phyloP scores from a whole-genome alignment of 2,888 invertebrate genomes.

The Oeneis ivallda region DNA sequence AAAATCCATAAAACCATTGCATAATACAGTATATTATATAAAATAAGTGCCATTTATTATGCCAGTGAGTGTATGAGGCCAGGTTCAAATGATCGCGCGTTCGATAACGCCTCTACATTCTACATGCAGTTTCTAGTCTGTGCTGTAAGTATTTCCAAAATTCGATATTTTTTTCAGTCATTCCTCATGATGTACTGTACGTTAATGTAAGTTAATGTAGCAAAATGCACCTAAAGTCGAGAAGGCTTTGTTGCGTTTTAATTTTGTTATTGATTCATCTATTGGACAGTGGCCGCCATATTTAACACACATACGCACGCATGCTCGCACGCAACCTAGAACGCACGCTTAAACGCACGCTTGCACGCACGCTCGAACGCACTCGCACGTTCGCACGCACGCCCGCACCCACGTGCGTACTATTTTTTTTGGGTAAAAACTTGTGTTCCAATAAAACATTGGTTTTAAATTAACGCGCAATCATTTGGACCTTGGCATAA shows the following conservation, averaged over 20 bases:
- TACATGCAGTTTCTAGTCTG: neutral
- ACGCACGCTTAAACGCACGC: too few species aligned
- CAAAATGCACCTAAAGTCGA: too few species aligned
- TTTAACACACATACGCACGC: neutral
- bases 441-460: neutral
- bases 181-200: too few species aligned
- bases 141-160: too few species aligned
- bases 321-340: neutral
- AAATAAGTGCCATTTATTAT: constrained; percentile 32
- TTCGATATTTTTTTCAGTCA: too few species aligned
- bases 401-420: neutral
- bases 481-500: constrained; percentile 35
- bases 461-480: constrained; percentile 12
- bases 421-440: neutral
- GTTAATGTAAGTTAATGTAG: too few species aligned
- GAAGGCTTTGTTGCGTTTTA: too few species aligned
- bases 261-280: too few species aligned
- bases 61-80: constrained; percentile 47
- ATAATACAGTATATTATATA: constrained; percentile 20
- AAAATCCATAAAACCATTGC: constrained; percentile 16
- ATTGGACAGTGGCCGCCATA: neutral
- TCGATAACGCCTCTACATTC: neutral
- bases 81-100: constrained; percentile 10
- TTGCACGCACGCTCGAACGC: neutral
- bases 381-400: neutral